Percentiles rank a stretch among this genome's conserved stretches.
Conservation (phyloP, 64 coral and sea anemone species). For the Acropora tenuis region DNA sequence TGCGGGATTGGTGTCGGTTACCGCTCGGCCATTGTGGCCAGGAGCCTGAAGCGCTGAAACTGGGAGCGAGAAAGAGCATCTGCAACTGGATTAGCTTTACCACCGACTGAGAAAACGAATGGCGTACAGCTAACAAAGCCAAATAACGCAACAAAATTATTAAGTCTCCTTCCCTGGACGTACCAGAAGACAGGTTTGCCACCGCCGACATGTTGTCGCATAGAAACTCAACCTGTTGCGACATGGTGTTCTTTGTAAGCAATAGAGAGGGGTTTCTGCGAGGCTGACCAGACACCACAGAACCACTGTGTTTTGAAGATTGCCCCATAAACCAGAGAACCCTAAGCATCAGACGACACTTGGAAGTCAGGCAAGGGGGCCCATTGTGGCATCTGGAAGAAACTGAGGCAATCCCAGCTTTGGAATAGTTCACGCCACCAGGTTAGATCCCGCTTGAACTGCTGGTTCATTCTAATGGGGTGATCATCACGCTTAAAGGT, state of each 20-base stretch:
- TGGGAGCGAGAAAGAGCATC: no score
- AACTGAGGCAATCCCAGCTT: not conserved
- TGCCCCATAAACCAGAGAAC: not conserved
- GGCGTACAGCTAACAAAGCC: no score
- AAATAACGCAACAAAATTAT: no score
- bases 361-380: not conserved
- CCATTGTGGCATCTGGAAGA: not conserved
- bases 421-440: not conserved
- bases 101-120: no score
- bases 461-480: not conserved
- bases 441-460: no score
- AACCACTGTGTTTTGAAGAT: not conserved
- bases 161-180: no score
- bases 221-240: not conserved
- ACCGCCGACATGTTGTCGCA: no score
- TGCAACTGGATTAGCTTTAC: no score
- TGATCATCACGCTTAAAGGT: not conserved
- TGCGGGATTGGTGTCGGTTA: no score
- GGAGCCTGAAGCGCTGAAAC: no score
- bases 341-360: not conserved
- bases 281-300: not conserved
- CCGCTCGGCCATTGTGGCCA: no score
- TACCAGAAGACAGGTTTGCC: no score
- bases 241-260: not conserved
- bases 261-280: not conserved